Conservation (phyloP, 2,113 vertebrate species). For the Paratilapia polleni region DNA sequence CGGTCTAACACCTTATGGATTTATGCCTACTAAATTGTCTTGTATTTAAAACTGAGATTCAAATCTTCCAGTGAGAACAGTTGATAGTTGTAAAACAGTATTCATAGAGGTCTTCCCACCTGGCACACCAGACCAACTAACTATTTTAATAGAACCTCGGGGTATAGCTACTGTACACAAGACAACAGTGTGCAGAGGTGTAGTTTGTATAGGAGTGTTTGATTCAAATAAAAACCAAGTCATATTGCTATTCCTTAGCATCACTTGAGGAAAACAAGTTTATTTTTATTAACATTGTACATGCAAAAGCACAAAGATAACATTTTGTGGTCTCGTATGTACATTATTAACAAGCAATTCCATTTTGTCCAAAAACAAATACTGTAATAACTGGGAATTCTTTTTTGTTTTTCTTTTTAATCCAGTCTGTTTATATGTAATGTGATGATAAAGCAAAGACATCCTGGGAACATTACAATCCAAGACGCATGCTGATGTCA, state of each 20-base stretch:
- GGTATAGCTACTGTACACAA: too few species aligned
- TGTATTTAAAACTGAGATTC: not conserved
- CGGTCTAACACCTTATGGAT: fast-evolving
- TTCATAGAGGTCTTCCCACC: fast-evolving
- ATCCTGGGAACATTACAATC: not conserved
- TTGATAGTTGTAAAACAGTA: not conserved
- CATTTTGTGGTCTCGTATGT: constrained; percentile 44
- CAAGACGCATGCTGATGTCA: constrained; percentile 5
- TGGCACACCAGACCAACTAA: fast-evolving
- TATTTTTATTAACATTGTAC: constrained; percentile 55
- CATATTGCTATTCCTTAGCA: too few species aligned
- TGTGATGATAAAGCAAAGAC: not conserved
- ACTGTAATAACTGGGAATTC: not conserved
- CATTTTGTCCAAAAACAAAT: not conserved
- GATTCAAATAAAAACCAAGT: not conserved
- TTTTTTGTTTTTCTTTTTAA: fast-evolving
- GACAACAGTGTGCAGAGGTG: fast-evolving
- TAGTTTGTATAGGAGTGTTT: fast-evolving
- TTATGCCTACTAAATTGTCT: too few species aligned
- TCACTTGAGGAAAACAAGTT: constrained; percentile 11
- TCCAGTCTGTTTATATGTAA: not conserved
- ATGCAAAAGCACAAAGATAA: constrained; percentile 60
- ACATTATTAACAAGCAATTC: constrained; percentile 62
- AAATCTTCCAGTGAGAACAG: not conserved
- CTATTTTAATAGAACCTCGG: not conserved